Percentiles rank a stretch among this genome's conserved stretches.
phyloP scores from a whole-genome alignment of 2,888 invertebrate species.

The Acholoe squamosa region DNA sequence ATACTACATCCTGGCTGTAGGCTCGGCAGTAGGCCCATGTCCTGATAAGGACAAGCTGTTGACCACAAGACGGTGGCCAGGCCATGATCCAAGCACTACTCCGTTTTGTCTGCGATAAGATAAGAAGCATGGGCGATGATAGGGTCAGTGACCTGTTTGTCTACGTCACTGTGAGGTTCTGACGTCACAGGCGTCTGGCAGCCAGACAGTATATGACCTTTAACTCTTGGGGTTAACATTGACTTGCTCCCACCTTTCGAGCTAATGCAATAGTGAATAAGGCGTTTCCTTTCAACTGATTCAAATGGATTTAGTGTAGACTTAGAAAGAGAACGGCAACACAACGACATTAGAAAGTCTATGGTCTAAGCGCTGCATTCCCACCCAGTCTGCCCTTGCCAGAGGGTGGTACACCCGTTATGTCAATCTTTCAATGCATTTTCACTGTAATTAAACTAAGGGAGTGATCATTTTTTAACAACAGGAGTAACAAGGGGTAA shows the following conservation, averaged over 20 bases:
- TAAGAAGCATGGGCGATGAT: background rate
- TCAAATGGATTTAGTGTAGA: too few relatives aligned
- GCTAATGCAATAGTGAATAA: background rate
- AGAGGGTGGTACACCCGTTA: too few relatives aligned
- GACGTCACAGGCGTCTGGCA: conserved; percentile 14
- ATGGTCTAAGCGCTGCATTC: too few relatives aligned
- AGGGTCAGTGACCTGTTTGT: background rate
- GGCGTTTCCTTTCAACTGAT: too few relatives aligned
- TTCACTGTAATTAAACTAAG: background rate
- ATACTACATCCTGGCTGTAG: background rate
- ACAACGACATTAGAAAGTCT: too few relatives aligned
- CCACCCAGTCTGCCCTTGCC: too few relatives aligned
- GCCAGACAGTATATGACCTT: background rate
- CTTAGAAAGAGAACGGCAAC: too few relatives aligned
- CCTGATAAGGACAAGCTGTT: conserved; percentile 3
- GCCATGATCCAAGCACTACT: background rate
- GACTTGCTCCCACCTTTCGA: background rate
- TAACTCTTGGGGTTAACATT: background rate
- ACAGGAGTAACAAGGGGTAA: too few relatives aligned
- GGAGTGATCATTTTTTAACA: too few relatives aligned
- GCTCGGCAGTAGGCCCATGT: background rate
- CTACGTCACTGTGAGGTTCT: conserved; percentile 2
- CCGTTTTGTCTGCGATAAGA: conserved; percentile 32
- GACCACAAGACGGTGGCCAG: background rate
- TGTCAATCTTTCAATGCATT: too few relatives aligned